Evolutionary conservation across 2,888 invertebrate genomes (phyloP), one percentile per base, ranked within the genome.

Genomic region (Venustoraphidia nigricollis): DNA sequence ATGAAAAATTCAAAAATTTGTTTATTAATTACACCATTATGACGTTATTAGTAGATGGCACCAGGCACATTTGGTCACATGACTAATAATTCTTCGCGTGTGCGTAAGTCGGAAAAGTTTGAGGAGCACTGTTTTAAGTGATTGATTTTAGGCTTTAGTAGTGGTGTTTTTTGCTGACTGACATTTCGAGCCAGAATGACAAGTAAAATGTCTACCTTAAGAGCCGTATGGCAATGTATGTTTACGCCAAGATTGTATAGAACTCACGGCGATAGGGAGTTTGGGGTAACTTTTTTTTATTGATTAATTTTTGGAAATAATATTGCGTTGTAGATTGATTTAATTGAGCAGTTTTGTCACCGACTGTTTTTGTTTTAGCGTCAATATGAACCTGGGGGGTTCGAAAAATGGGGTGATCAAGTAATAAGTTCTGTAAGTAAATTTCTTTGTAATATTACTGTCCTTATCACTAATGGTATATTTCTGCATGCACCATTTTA

Each of bases 391-490:
- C 76, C 84, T n/a, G 70, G 72, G 47, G 69, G 68, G 39, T 61
- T 79, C 50, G 89, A 89, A 64, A 77, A 75, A 66, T 79, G 79
- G 73, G 80, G 84, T 36, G 83, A 88, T 58, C 79, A 79, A 62
- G 68, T 86, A 17, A 73, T 88, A 36, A 71, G 76, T 53, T 72
- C 77, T 38, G 83, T 83, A 66, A 75, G 77, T 65, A 52, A 27
- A 27, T 27, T 27, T 6, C 27, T 27, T 27, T 14, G 36, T 40
- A 17, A 44, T 35, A 49, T 11, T 27, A 34, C 49, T 41, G 37
- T 44, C 34, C 34, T 38, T 34, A 47, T 47, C 38, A 36, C 36
- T 45, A 45, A 40, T 43, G 17, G 4, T 17, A 17, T 17, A 17
- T 17, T 17, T 17, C 17, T 4, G 17, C 4, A 17, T 17, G 17